Base-by-base conservation (phyloP, 2,888 invertebrate genomes). In the Napeogenes sylphis region DNA sequence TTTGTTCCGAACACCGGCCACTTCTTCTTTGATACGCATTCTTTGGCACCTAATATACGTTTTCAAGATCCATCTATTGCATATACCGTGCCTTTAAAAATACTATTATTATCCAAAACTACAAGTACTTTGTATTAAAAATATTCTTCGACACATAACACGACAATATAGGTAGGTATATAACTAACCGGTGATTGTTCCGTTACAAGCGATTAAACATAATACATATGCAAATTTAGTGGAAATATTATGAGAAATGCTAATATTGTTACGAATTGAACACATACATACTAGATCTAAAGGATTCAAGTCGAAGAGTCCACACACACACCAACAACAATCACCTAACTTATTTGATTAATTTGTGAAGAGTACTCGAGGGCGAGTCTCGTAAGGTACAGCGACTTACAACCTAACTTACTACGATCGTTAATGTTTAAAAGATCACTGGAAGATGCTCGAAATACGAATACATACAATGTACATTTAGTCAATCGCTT, bases 381-480 rank as follows among this genome's bases (percentile, higher is more conserved):
- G 81, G 73, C 71, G 74, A 68, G 76, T 80, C 83, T 77, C 84
- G 81, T 79, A 83, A 86, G 87, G 85, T 85, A 84, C 87, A 84
- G 83, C 81, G 75, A 79, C 83, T 85, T 85, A 79, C 81, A 75
- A 78, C 70, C 85, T 85, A 87, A 80, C 87, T 85, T 87, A 87
- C 74, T 74, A 72, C 84, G 87, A 85, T 71, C 76, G 85, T 84
- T 84, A 82, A 77, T 78, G 75, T 82, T 79, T 80, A 80, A 84
- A 85, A 86, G 84, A 85, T 87, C 89, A 89, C 88, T 88, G 89
- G 90, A 88, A 90, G 88, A 88, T 85, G 83, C 80, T 84, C 80
- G 81, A 82, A 81, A 84, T 85, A 84, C 80, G 10, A 10, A 51
- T 70, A 73, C 71, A 83, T 79, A 80, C 79, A 78, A 71, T 21